Evolutionary conservation across 2,888 invertebrate genomes (phyloP).

Genomic region (Andricus quercusramuli): DNA sequence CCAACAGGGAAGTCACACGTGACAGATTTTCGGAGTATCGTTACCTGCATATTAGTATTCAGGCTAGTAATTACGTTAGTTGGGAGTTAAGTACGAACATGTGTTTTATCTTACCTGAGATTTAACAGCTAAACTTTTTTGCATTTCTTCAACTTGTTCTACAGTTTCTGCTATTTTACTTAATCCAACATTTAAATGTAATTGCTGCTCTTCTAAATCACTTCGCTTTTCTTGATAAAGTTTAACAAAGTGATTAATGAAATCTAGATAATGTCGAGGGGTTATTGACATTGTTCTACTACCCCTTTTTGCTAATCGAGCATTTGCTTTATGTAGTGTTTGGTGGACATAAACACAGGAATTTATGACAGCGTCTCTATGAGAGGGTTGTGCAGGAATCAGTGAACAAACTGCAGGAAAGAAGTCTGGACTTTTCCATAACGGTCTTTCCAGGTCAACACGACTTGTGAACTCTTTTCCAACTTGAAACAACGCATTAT

Average conservation of each 20-base stretch:
- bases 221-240: slow-evolving; percentile 98
- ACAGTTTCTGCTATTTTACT: slow-evolving; percentile 99
- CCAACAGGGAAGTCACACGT: too few species aligned
- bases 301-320: slow-evolving; percentile 93
- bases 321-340: slow-evolving; percentile 96
- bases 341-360: slow-evolving; percentile 99
- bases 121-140: slow-evolving; percentile 98
- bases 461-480: slow-evolving; percentile 98
- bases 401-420: slow-evolving; percentile 93
- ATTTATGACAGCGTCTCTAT: slow-evolving; percentile 98
- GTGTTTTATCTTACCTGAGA: slow-evolving; percentile 83
- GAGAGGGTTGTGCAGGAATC: slow-evolving; percentile 87
- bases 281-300: slow-evolving; percentile 98
- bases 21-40: too few species aligned
- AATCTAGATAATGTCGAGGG: slow-evolving; percentile 98
- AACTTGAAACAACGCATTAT: slow-evolving; percentile 95
- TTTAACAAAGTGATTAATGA: slow-evolving; percentile 99
- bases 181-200: slow-evolving; percentile 98
- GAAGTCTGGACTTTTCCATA: slow-evolving; percentile 92
- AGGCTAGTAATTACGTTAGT: too few species aligned
- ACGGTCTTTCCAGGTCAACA: slow-evolving; percentile 94
- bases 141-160: slow-evolving; percentile 99
- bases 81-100: not conserved
- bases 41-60: too few species aligned
- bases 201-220: slow-evolving; percentile 98